These are phyloP conservation scores for Syngnathus floridae DNA, from an alignment of 2,113 vertebrate genomes.

Conservation along the genomic window DNA sequence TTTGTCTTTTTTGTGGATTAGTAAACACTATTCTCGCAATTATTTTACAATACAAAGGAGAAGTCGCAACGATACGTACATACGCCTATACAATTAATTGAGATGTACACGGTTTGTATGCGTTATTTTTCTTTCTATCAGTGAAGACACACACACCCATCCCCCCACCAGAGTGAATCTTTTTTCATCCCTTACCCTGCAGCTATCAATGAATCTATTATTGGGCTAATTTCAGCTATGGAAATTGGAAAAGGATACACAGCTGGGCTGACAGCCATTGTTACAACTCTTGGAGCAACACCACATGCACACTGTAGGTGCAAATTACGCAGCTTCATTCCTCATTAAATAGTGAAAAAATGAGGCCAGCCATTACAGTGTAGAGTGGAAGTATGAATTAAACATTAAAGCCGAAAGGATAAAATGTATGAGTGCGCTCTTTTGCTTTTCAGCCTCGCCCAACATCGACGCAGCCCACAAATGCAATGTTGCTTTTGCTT, in stretches of 20 bases:
- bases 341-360: slow-evolving; percentile 37
- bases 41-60: background rate
- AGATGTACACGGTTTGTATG: no score
- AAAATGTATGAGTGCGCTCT: slow-evolving; percentile 34
- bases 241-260: slow-evolving; percentile 17
- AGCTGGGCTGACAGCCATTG: slow-evolving; percentile 34
- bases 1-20: background rate
- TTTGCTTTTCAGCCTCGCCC: slow-evolving; percentile 29
- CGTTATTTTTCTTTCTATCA: no score
- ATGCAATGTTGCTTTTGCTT: no score
- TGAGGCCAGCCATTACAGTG: slow-evolving; percentile 39
- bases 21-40: background rate
- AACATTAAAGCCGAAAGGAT: slow-evolving; percentile 40
- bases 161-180: slow-evolving; percentile 6
- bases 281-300: slow-evolving; percentile 33
- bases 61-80: background rate
- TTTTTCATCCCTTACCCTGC: slow-evolving; percentile 44
- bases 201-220: slow-evolving; percentile 67
- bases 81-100: no score
- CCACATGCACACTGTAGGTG: slow-evolving; percentile 15
- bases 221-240: slow-evolving; percentile 57
- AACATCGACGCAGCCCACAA: background rate
- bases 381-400: slow-evolving; percentile 51
- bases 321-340: slow-evolving; percentile 32
- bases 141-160: no score